phyloP scores from a whole-genome alignment of 2,797 vertebrate species.

The Sternarchorhynchus goeldii region DNA sequence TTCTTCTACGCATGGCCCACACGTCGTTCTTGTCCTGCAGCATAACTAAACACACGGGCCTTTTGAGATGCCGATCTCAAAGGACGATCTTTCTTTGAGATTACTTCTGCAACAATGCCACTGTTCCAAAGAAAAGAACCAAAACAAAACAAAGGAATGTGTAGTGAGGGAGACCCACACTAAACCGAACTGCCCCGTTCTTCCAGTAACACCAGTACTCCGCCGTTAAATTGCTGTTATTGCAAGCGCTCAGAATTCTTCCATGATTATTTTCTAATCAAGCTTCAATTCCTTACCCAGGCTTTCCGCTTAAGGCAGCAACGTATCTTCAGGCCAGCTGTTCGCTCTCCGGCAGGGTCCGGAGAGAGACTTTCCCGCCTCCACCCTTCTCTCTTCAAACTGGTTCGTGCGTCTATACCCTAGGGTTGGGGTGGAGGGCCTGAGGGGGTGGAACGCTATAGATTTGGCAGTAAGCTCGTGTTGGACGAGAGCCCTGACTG shows the following conservation, averaged over 20 bases:
- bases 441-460: background rate
- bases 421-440: background rate
- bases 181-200: too few species aligned
- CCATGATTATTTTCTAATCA: too few species aligned
- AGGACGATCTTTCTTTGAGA: background rate
- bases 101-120: background rate
- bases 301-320: too few species aligned
- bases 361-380: slow-evolving; percentile 12
- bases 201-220: too few species aligned
- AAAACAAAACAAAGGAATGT: too few species aligned
- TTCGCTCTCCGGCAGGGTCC: too few species aligned
- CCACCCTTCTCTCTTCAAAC: background rate
- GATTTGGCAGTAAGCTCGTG: slow-evolving; percentile 3
- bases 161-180: too few species aligned
- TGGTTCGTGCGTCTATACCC: background rate
- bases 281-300: too few species aligned
- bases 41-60: background rate
- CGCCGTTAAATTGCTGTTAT: too few species aligned
- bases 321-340: too few species aligned
- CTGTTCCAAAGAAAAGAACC: background rate
- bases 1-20: background rate
- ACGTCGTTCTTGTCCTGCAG: background rate
- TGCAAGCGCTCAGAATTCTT: too few species aligned
- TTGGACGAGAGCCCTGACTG: slow-evolving; percentile 14
- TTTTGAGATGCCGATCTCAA: background rate